These are phyloP conservation scores for Hylia prasina DNA, from an alignment of 2,113 vertebrate genomes.

Conservation along the genomic window DNA sequence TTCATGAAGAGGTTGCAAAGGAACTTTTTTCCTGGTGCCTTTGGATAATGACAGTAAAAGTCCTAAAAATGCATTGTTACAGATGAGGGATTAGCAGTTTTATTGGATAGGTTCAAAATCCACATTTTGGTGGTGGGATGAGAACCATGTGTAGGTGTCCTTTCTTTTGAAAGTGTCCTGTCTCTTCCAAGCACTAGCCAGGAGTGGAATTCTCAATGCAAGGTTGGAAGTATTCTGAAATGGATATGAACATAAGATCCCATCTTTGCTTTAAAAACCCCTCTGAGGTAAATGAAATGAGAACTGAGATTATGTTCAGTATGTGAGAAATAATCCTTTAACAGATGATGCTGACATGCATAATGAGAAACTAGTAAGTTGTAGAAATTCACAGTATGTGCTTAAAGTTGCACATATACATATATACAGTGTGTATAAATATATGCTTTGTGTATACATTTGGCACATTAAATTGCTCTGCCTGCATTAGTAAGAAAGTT, in stretches of 20 bases:
- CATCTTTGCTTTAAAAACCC: not conserved
- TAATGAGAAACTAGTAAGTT: not conserved
- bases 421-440: accelerated
- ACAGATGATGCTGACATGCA: not conserved
- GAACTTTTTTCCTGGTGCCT: not conserved
- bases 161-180: not conserved
- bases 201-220: not conserved
- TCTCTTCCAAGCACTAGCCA: not conserved
- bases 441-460: not conserved
- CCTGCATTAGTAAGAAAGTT: not conserved
- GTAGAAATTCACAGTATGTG: not conserved
- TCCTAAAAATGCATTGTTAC: not conserved
- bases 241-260: not conserved
- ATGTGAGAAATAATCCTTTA: not conserved
- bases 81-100: not conserved
- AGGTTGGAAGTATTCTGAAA: not conserved
- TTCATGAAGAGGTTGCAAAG: not conserved
- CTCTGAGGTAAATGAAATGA: not conserved
- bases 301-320: not conserved
- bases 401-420: not conserved
- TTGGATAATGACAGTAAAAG: not conserved
- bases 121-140: not conserved
- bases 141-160: not conserved
- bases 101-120: not conserved
- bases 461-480: not conserved